phyloP scores from a whole-genome alignment of 1,140 invertebrate genomes.

The Parapsyche elsis region DNA sequence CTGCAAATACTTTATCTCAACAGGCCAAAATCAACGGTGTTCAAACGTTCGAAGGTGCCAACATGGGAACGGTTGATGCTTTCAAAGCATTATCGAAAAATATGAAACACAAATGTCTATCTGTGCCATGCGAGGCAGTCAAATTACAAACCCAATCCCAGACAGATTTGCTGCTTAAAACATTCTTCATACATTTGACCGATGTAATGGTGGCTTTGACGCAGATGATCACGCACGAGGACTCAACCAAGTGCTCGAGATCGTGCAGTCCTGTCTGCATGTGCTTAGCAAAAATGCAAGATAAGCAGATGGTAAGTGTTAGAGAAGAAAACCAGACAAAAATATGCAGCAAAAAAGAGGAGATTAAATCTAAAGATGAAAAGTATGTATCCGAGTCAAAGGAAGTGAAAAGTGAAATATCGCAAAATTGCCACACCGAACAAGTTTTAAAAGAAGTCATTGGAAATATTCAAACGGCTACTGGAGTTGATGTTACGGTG shows the following conservation, averaged over 20 bases:
- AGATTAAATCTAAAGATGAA: background rate
- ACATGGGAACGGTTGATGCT: conserved; percentile 41
- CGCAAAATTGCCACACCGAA: conserved; percentile 34
- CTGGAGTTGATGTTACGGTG: conserved; percentile 57
- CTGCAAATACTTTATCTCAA: conserved; percentile 47
- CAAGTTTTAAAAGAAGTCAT: conserved; percentile 50
- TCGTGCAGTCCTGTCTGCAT: conserved; percentile 22
- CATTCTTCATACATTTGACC: conserved; percentile 64
- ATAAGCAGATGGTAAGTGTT: background rate
- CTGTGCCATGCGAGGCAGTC: conserved; percentile 42
- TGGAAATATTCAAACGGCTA: conserved; percentile 39
- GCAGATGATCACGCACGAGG: conserved; percentile 46
- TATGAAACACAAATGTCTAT: conserved; percentile 40
- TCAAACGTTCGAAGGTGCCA: conserved; percentile 38
- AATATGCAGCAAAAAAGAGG: background rate
- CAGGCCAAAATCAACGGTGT: conserved; percentile 42
- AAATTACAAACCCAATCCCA: conserved; percentile 50
- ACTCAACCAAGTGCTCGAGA: background rate
- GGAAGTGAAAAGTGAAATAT: conserved; percentile 9
- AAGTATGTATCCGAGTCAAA: conserved; percentile 21
- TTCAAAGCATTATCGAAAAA: conserved; percentile 44
- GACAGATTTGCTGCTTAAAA: conserved; percentile 61
- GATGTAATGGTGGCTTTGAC: conserved; percentile 63
- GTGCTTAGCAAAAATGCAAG: conserved; percentile 18
- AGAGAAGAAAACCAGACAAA: background rate